Evolutionary conservation across 37 sponge, comb jelly and placozoan genomes (phyloP), one percentile per base, ranked within the genome.

Genomic region (Agelas oroides): DNA sequence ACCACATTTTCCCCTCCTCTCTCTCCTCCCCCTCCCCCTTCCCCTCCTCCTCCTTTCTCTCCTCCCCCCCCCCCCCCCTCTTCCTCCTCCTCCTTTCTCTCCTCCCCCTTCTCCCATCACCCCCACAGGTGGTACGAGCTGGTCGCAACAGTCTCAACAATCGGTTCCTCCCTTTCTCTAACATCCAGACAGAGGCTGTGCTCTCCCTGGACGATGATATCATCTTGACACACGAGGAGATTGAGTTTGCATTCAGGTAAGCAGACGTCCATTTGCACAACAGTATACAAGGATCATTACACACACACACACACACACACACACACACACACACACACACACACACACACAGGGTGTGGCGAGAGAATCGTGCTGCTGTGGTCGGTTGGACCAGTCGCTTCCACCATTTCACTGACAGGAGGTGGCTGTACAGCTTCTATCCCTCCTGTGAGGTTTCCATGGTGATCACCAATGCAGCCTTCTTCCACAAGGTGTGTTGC

Each of bases 141-240:
- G 37, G 54, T 16, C 52, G 84, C 18, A 95, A 95, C 88, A 92
- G 93, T 67, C 71, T 95, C 25, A 95, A 95, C 77, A 92, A 95
- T 69, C 81, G 96, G 6, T 95, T 95, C 52, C 80, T 95, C 13
- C 96, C 96, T 1, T 81, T 86, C 37, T 59, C 81, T 19, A 58
- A 84, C 21, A 89, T 95, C 2, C 38, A 89, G 64, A 95, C 96
- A 28, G 96, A 92, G 53, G 92, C 90, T 0, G 77, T 95, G 27
- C 87, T 95, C 21, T 86, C 92, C 16, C 30, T 95, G 41, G 96
- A 95, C 53, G 96, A 95, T 61, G 96, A 95, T 56, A 61, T 82
- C 1, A 33, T 53, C 6, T 57, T 95, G 2, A 41, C 82, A 35
- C 82, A 70, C 14, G 92, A 89, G 12, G 90, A 95, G 34, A 85